Conservation (phyloP, 2,113 vertebrate species). For the Sceloporus undulatus region DNA sequence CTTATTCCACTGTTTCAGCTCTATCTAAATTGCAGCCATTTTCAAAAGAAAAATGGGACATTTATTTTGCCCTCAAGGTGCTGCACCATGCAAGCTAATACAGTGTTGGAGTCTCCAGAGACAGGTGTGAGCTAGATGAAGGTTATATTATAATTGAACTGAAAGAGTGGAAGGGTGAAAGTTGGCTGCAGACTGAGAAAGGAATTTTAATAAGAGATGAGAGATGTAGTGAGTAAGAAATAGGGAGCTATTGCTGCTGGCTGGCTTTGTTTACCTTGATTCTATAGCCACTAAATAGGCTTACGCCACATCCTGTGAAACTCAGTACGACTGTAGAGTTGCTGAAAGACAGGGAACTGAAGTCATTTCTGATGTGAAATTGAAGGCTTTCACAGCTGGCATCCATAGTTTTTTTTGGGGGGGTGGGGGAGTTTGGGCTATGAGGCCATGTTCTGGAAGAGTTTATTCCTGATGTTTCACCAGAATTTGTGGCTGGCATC, state of each 20-base stretch:
- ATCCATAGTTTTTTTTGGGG: too few species aligned
- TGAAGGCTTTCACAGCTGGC: too few species aligned
- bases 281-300: background rate
- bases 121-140: slow-evolving; percentile 66
- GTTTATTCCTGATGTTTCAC: too few species aligned
- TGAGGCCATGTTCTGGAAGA: too few species aligned
- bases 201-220: slow-evolving; percentile 64
- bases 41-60: slow-evolving; percentile 49
- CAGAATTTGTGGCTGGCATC: too few species aligned
- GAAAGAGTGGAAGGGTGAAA: slow-evolving; percentile 50
- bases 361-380: background rate
- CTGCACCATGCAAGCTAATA: slow-evolving; percentile 59
- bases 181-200: slow-evolving; percentile 24
- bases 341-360: background rate
- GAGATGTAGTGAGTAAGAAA: slow-evolving; percentile 53
- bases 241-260: slow-evolving; percentile 49
- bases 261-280: slow-evolving; percentile 50
- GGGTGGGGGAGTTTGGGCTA: too few species aligned
- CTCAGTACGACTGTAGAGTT: background rate
- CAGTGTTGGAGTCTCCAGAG: slow-evolving; percentile 53
- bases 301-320: background rate
- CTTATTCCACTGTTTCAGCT: slow-evolving; percentile 32
- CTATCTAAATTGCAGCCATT: slow-evolving; percentile 57
- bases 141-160: slow-evolving; percentile 74
- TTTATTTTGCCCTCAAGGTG: slow-evolving; percentile 66